These are phyloP conservation scores for Brachyhypopomus gauderio DNA, from an alignment of 2,113 vertebrate species.

Conservation along the genomic window DNA sequence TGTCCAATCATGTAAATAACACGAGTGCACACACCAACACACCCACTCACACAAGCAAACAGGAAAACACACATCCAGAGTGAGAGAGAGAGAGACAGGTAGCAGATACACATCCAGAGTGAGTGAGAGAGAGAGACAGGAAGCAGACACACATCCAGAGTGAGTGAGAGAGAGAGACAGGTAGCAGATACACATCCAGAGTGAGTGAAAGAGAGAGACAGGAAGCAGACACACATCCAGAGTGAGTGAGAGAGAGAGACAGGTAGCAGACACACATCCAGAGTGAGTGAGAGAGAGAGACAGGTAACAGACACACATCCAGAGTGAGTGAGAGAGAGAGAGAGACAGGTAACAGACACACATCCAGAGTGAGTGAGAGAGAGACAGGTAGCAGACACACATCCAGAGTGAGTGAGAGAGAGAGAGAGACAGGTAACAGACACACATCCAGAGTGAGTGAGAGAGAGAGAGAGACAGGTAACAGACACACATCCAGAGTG, in stretches of 20 bases:
- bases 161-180: not conserved
- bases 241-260: not conserved
- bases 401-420: no score
- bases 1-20: no score
- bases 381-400: constrained; percentile 37
- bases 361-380: not conserved
- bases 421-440: constrained; percentile 35
- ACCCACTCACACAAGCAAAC: no score
- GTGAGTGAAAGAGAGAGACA: not conserved
- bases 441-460: not conserved
- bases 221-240: constrained; percentile 34
- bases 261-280: constrained; percentile 34
- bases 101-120: constrained; percentile 34
- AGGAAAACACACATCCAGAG: not conserved
- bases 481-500: not conserved
- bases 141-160: constrained; percentile 34
- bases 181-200: constrained; percentile 33
- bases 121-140: not conserved
- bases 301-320: constrained; percentile 34
- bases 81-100: no score
- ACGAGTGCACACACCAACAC: no score
- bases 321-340: not conserved
- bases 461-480: not conserved
- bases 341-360: constrained; percentile 36
- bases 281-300: not conserved